Evolutionary conservation across 30 jellyfish, hydroid and myxozoan genomes (phyloP).

Genomic region (Mastigias papua): DNA sequence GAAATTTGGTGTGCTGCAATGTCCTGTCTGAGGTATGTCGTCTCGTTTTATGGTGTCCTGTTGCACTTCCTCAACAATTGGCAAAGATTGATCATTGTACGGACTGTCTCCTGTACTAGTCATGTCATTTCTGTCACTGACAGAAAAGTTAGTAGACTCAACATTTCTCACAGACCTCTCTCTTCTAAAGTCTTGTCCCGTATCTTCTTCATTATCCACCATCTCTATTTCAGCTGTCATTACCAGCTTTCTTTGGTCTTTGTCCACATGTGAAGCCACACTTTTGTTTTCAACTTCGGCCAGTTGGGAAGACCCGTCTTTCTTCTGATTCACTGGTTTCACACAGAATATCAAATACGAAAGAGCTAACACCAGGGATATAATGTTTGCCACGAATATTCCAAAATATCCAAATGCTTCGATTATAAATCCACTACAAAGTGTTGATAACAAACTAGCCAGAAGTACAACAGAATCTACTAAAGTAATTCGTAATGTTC

Average conservation of each 20-base stretch:
- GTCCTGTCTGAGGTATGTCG: too few relatives aligned
- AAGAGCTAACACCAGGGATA: not conserved
- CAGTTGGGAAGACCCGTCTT: not conserved
- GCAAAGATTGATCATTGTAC: too few relatives aligned
- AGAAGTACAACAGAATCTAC: not conserved
- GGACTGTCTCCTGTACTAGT: too few relatives aligned
- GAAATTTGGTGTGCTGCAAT: too few relatives aligned
- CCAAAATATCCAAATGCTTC: conserved; percentile 5
- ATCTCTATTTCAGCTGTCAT: not conserved
- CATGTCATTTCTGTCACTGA: too few relatives aligned
- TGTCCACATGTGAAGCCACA: not conserved
- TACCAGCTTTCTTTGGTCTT: not conserved
- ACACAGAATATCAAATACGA: not conserved
- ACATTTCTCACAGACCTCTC: too few relatives aligned
- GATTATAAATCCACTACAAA: conserved; percentile 8
- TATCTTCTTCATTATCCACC: not conserved
- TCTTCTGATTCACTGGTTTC: not conserved
- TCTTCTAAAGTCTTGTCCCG: not conserved
- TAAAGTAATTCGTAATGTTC: conserved; percentile 4
- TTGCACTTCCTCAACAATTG: too few relatives aligned
- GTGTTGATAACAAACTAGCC: conserved; percentile 5
- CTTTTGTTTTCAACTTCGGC: not conserved
- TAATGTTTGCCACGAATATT: not conserved
- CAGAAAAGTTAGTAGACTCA: too few relatives aligned
- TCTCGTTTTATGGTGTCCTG: too few relatives aligned